Base-by-base conservation (phyloP, 2,797 vertebrate genomes). In the Siniperca undulata region DNA sequence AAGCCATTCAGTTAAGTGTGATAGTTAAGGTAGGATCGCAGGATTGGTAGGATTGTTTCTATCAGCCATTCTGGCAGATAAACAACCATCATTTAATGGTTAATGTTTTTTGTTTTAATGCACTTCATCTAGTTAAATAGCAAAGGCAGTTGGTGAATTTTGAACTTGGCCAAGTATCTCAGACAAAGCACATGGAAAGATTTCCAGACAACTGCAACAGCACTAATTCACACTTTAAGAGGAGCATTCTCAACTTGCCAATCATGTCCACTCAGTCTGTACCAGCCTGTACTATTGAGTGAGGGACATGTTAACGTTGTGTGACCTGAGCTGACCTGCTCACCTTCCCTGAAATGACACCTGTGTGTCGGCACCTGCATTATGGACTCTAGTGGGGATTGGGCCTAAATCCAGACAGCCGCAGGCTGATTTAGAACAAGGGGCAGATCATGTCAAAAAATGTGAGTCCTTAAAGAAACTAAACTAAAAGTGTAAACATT, bases 181-280 rank as follows among this genome's bases (percentile, higher is more conserved):
- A 20, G 50, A 4, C 44, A 16, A 55, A 34, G 44, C 8, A 62
- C 12, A n/a, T 11, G 34, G 38, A 46, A 53, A 74, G 50, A 52
- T 68, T 77, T 61, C 16, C 44, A 58, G 36, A 46, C 12, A 58
- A 27, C n/a, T 42, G 8, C 46, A 36, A 22, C n/a, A 58, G 27
- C 19, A 40, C 27, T 22, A n/a, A 44, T 70, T 76, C 69, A n/a
- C 70, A 50, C 62, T 16, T 14, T 1, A 72, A 59, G 59, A 40
- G 22, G 55, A 68, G 34, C 38, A 22, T 69, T 76, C 48, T 61
- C 34, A 65, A n/a, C 65, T 20, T 40, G 81, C 81, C 69, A 81
- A 56, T 55, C 30, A 17, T 7, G 56, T 67, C 64, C 19, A 66
- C 78, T 68, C 66, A 74, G 78, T 78, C 85, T 65, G 83, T 22